phyloP scores from a whole-genome alignment of 2,113 vertebrate genomes.

The Bubo scandiacus region DNA sequence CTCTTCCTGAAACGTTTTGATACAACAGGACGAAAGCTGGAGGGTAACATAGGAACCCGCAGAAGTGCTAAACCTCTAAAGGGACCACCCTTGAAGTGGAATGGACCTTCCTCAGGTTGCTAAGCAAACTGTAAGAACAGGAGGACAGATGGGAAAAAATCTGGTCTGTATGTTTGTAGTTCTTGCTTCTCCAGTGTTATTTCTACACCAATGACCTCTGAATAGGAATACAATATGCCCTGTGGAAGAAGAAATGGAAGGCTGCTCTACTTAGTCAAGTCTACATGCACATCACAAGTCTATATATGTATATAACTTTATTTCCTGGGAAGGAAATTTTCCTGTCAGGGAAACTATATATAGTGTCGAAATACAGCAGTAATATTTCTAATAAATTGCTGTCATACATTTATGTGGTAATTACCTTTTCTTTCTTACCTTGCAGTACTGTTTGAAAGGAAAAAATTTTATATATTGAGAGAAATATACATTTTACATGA shows the following conservation, averaged over 20 bases:
- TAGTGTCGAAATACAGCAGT: not conserved
- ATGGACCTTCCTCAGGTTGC: not conserved
- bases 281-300: not conserved
- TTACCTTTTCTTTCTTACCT: slow-evolving; percentile 1
- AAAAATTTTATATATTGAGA: not conserved
- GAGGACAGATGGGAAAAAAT: not conserved
- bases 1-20: not conserved
- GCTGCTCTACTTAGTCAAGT: not conserved
- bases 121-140: not conserved
- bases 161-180: not conserved
- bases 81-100: not conserved
- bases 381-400: slow-evolving; percentile 21
- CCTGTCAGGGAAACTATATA: not conserved
- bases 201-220: not conserved
- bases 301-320: not conserved
- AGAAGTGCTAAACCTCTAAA: not conserved
- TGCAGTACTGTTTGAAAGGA: not conserved
- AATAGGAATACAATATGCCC: not conserved
- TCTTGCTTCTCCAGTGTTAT: not conserved
- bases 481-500: not conserved
- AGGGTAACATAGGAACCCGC: not conserved
- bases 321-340: not conserved
- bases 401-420: not conserved
- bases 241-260: not conserved
- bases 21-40: not conserved